Percentiles rank a stretch among this genome's conserved stretches.
Conservation (phyloP, 2,888 invertebrate species). For the Tetrapedia diversipes region DNA sequence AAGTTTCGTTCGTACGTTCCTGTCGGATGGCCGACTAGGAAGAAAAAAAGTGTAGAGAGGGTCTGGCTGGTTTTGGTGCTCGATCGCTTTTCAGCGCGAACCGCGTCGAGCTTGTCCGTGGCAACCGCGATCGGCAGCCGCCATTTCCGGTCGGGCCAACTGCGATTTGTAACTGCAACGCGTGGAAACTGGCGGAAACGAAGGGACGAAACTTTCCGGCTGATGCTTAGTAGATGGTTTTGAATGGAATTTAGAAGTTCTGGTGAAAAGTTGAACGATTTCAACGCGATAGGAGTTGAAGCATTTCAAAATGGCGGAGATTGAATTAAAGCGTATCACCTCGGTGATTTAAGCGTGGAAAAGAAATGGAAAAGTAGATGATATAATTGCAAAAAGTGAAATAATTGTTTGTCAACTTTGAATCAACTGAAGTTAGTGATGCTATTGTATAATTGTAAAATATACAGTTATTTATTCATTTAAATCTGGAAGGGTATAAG, state of each 20-base stretch:
- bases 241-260: no score
- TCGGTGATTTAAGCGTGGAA: no score
- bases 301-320: neutral
- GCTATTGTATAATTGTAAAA: no score
- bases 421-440: no score
- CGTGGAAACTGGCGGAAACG: conserved; percentile 8
- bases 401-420: no score
- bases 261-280: neutral
- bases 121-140: neutral
- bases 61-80: neutral
- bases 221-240: no score
- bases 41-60: neutral
- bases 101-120: no score
- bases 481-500: no score
- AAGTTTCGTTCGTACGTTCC: conserved; percentile 35
- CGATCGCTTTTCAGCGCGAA: neutral
- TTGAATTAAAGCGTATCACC: no score
- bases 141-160: neutral
- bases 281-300: neutral
- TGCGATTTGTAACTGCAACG: conserved; percentile 28
- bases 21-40: neutral
- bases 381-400: no score
- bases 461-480: no score
- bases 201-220: conserved; percentile 8
- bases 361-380: no score